phyloP scores from a whole-genome alignment of 2,888 invertebrate genomes.

The Xylota sylvarum region DNA sequence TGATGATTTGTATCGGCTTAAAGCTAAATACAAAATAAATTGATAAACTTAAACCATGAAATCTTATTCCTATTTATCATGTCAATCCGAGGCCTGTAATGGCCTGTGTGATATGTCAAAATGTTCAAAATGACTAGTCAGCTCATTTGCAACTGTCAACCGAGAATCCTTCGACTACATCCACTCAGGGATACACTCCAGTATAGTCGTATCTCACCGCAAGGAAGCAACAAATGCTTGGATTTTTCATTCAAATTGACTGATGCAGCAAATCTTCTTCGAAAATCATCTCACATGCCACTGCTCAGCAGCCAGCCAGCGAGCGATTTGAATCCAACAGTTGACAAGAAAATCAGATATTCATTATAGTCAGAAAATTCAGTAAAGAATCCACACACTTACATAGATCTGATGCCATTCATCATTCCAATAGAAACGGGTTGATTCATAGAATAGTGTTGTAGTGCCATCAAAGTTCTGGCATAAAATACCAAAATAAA shows the following conservation, averaged over 20 bases:
- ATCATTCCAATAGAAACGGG: conserved; percentile 49
- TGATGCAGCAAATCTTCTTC: conserved; percentile 7
- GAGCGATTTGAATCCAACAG: conserved; percentile 15
- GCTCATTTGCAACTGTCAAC: conserved; percentile 28
- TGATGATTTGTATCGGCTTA: background rate
- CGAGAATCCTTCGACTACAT: background rate
- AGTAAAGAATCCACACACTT: background rate
- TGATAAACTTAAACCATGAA: background rate
- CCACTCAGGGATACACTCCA: background rate
- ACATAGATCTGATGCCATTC: conserved; percentile 28
- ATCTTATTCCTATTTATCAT: background rate
- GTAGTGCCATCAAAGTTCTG: conserved; percentile 36
- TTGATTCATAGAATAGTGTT: conserved; percentile 53
- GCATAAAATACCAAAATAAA: conserved; percentile 58
- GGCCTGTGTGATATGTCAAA: conserved; percentile 13
- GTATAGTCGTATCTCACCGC: background rate
- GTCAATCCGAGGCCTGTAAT: conserved; percentile 10
- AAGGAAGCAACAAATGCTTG: conserved; percentile 19
- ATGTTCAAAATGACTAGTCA: background rate
- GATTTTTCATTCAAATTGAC: background rate
- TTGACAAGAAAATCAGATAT: conserved; percentile 55
- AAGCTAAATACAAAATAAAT: background rate
- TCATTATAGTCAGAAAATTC: conserved; percentile 43
- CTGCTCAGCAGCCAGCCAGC: too few relatives aligned
- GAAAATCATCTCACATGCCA: background rate